A percentile compares a stretch with the other conserved stretches of the same genome.
phyloP scores from a whole-genome alignment of 2,113 vertebrate species.

The Perca fluviatilis region DNA sequence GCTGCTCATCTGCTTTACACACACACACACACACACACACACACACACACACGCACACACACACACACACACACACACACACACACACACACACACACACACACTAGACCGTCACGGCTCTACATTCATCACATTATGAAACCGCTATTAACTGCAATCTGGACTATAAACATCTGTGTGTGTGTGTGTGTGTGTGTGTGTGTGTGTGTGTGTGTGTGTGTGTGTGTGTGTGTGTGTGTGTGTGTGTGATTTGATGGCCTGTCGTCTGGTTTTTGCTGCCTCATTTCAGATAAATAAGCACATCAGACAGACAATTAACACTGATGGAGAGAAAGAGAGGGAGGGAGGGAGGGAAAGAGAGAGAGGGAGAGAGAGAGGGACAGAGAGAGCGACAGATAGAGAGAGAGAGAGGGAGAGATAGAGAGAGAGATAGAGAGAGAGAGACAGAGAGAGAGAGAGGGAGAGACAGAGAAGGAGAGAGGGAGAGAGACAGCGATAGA shows the following conservation, averaged over 20 bases:
- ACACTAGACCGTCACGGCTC: background rate
- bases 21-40: background rate
- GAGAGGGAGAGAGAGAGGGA: too few relatives aligned
- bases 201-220: background rate
- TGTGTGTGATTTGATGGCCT: background rate
- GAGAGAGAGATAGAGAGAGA: too few relatives aligned
- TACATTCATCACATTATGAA: constrained; percentile 22
- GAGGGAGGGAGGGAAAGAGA: too few relatives aligned
- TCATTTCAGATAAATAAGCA: constrained; percentile 43
- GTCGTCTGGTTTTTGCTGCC: constrained; percentile 15
- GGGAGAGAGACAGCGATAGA: too few relatives aligned
- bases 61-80: background rate
- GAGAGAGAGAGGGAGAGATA: too few relatives aligned
- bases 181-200: background rate
- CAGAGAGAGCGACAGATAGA: too few relatives aligned
- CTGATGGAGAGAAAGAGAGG: too few relatives aligned
- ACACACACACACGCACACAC: background rate
- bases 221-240: constrained; percentile 1
- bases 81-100: constrained; percentile 9
- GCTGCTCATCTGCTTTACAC: background rate
- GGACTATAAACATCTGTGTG: constrained; percentile 11
- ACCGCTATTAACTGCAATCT: constrained; percentile 15
- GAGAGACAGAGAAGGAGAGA: too few relatives aligned
- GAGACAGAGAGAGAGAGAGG: too few relatives aligned
- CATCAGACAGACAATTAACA: constrained; percentile 14